phyloP scores from a whole-genome alignment of 2,113 vertebrate genomes.

The Porphyrio hochstetteri region DNA sequence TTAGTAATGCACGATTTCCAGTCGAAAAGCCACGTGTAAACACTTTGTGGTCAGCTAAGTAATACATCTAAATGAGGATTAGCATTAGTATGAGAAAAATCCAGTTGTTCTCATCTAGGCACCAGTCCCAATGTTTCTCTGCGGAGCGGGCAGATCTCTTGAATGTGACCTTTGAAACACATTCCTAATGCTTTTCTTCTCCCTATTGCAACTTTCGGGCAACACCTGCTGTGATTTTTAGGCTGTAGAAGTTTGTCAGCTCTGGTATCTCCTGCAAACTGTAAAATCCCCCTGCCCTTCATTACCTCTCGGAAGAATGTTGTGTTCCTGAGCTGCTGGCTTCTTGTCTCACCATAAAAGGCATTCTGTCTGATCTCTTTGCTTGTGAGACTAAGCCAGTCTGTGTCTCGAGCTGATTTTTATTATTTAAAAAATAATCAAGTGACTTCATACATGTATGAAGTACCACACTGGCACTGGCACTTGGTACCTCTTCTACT shows the following conservation, averaged over 20 bases:
- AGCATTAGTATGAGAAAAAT: not conserved
- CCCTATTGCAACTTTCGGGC: not conserved
- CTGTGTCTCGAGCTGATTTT: not conserved
- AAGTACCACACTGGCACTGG: not conserved
- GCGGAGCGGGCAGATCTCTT: not conserved
- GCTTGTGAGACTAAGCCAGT: not conserved
- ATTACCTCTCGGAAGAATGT: not conserved
- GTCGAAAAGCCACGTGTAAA: not conserved
- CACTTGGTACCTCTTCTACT: not conserved
- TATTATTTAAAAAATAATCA: not conserved
- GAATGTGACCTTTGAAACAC: accelerated
- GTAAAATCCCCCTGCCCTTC: not conserved
- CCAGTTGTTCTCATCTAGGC: not conserved
- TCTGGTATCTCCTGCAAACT: not conserved
- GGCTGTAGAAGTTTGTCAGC: not conserved
- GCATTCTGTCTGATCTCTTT: not conserved
- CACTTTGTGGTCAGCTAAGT: not conserved
- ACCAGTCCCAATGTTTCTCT: not conserved
- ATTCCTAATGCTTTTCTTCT: not conserved
- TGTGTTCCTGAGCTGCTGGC: not conserved
- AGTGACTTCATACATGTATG: not conserved
- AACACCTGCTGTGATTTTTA: not conserved
- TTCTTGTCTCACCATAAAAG: not conserved
- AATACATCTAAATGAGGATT: not conserved
- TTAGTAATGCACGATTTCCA: not conserved